phyloP scores from a whole-genome alignment of 2,113 vertebrate genomes.

The Origma solitaria region DNA sequence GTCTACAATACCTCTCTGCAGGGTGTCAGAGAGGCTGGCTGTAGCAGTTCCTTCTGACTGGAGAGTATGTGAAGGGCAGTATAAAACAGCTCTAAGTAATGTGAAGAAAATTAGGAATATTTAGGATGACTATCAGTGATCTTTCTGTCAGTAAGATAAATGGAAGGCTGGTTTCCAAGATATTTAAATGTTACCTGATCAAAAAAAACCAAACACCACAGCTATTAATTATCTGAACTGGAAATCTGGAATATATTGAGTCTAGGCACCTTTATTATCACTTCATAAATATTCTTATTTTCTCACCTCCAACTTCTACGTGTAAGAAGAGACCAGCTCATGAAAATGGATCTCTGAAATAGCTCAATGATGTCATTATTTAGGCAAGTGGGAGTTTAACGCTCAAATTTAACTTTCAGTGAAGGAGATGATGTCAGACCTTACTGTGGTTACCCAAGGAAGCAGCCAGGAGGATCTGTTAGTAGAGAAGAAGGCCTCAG shows the following conservation, averaged over 20 bases:
- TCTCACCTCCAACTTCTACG: background rate
- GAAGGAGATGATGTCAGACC: background rate
- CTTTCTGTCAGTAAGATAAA: slow-evolving; percentile 52
- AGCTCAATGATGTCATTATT: background rate
- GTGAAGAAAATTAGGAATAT: slow-evolving; percentile 17
- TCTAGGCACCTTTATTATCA: background rate
- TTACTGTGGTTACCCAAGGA: background rate
- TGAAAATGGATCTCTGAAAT: slow-evolving; percentile 15
- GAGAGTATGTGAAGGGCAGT: background rate
- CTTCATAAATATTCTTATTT: slow-evolving; percentile 22
- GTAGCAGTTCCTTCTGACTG: background rate
- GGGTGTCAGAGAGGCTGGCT: background rate
- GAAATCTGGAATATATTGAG: background rate
- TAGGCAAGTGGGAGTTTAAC: background rate
- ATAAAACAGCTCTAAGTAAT: background rate
- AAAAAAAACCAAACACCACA: background rate
- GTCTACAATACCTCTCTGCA: background rate
- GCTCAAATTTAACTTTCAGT: background rate
- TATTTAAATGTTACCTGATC: background rate
- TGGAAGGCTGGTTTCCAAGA: background rate
- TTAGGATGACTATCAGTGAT: slow-evolving; percentile 8
- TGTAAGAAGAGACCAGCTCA: background rate
- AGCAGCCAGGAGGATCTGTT: background rate
- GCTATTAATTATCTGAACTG: slow-evolving; percentile 9
- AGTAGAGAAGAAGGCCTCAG: rapidly evolving